Conservation (phyloP, 2,888 invertebrate species). For the Syrista parreyssii region DNA sequence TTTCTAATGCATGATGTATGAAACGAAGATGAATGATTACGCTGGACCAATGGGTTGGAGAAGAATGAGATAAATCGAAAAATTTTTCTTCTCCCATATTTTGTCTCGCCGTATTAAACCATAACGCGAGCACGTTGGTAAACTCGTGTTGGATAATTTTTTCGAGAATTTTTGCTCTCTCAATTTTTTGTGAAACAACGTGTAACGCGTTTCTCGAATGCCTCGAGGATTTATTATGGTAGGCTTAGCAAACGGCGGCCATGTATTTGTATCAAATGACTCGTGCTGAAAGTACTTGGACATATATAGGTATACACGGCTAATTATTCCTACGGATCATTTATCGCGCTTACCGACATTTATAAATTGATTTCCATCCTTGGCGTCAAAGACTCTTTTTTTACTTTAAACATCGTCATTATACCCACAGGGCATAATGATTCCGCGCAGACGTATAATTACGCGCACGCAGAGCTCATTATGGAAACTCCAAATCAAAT, state of each 20-base stretch:
- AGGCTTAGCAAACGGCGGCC: neutral
- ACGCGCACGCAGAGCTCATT: constrained; percentile 30
- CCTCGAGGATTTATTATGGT: neutral
- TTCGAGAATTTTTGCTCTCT: neutral
- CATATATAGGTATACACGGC: constrained; percentile 3
- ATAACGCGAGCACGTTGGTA: neutral
- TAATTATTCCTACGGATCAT: constrained; percentile 2
- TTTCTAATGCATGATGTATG: neutral
- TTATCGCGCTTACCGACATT: constrained; percentile 6
- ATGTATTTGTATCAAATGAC: neutral
- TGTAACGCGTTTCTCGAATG: neutral
- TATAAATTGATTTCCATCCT: neutral
- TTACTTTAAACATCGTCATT: constrained; percentile 13
- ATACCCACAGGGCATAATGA: constrained; percentile 12
- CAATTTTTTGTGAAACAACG: neutral
- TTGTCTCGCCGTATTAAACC: neutral
- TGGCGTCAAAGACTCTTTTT: neutral
- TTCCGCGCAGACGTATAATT: constrained; percentile 29
- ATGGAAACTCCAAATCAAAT: constrained; percentile 31
- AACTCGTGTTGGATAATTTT: neutral
- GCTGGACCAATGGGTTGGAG: neutral
- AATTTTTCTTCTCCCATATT: neutral
- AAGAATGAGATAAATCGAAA: neutral
- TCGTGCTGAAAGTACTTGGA: neutral
- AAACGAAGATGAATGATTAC: neutral